Evolutionary conservation across 1,140 invertebrate species (phyloP).

Genomic region (Bactericera cockerelli): DNA sequence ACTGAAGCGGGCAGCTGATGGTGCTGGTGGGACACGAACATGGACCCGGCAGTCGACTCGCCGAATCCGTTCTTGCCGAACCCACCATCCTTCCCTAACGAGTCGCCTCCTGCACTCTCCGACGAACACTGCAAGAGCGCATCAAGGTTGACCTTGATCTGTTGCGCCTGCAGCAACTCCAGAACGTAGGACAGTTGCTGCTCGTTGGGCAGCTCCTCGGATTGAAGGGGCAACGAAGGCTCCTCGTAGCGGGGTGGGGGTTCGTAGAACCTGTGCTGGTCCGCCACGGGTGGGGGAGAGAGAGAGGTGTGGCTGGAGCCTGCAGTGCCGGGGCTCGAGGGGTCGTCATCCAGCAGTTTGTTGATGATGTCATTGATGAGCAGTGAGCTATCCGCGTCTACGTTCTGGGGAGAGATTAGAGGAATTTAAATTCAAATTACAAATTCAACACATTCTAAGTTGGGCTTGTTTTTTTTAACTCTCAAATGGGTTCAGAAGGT

Average conservation of each 20-base stretch:
- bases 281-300: neutral
- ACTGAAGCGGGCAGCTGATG: too few species aligned
- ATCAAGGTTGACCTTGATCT: neutral
- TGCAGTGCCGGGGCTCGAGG: neutral
- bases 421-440: too few species aligned
- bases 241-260: neutral
- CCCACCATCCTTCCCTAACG: too few species aligned
- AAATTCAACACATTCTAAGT: too few species aligned
- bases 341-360: slow-evolving; percentile 4
- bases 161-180: neutral
- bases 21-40: too few species aligned
- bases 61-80: too few species aligned
- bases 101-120: neutral
- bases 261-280: neutral
- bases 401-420: neutral
- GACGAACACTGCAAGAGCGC: neutral
- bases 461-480: too few species aligned
- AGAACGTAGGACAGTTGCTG: slow-evolving; percentile 2
- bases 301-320: neutral
- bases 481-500: too few species aligned
- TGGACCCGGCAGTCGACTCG: too few species aligned
- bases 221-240: too few species aligned
- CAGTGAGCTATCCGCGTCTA: neutral
- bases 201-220: slow-evolving; percentile 3
- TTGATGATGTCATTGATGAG: slow-evolving; percentile 7